Percentiles rank a stretch among this genome's conserved stretches.
phyloP scores from a whole-genome alignment of 2,797 vertebrate genomes.

The Gadopsis marmoratus region DNA sequence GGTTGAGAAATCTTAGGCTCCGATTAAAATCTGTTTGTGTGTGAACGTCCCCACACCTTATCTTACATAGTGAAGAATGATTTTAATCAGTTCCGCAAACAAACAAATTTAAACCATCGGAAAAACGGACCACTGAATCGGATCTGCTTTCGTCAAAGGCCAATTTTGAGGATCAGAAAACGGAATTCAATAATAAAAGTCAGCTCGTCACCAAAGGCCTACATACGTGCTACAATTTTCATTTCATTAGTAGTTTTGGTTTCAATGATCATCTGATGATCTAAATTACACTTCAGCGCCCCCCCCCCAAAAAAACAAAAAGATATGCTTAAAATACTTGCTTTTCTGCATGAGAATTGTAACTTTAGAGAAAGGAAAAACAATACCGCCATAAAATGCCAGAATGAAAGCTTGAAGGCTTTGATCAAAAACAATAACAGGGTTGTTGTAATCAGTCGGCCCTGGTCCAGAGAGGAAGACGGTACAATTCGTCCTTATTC shows the following conservation, averaged over 20 bases:
- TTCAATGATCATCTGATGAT: neutral
- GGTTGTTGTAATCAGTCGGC: neutral
- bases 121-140: neutral
- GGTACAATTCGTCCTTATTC: constrained; percentile 26
- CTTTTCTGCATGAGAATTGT: neutral
- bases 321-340: neutral
- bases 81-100: neutral
- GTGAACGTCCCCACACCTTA: neutral
- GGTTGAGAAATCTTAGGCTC: neutral
- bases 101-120: neutral
- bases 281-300: neutral
- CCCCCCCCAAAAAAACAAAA: neutral
- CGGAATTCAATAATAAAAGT: constrained; percentile 4
- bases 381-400: neutral
- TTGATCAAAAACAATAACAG: constrained; percentile 1
- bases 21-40: neutral
- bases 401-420: neutral
- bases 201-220: neutral
- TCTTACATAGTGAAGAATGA: neutral
- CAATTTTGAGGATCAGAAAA: neutral
- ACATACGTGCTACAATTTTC: neutral
- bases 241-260: neutral
- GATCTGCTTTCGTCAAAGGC: neutral
- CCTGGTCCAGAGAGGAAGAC: neutral
- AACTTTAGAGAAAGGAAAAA: neutral